Conservation (phyloP, 2,888 invertebrate species). For the Aradus depressus region DNA sequence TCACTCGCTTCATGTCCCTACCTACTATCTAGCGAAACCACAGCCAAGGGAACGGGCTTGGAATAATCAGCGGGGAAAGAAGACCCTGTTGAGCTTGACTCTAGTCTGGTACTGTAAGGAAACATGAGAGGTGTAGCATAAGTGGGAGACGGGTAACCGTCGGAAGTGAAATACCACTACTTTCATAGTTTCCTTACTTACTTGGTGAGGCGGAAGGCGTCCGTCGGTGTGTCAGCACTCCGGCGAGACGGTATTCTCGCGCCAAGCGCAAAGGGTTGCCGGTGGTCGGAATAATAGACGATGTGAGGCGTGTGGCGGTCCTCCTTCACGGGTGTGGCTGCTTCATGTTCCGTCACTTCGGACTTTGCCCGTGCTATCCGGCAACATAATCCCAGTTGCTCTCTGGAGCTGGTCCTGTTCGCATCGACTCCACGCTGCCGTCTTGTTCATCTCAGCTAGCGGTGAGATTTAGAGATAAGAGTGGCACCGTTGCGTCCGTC, state of each 20-base stretch:
- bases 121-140: slow-evolving; percentile 51
- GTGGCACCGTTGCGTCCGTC: too few species aligned
- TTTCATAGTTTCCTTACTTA: slow-evolving; percentile 46
- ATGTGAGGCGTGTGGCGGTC: slow-evolving; percentile 9
- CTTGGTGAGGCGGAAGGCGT: slow-evolving; percentile 41
- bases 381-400: too few species aligned
- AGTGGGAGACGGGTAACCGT: slow-evolving; percentile 38
- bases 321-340: slow-evolving; percentile 1
- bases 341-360: slow-evolving; percentile 40
- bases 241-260: background rate
- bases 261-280: background rate
- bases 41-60: background rate
- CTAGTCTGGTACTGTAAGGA: slow-evolving; percentile 52
- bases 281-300: slow-evolving; percentile 6
- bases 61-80: slow-evolving; percentile 47
- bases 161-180: slow-evolving; percentile 41
- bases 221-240: slow-evolving; percentile 33
- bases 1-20: too few species aligned
- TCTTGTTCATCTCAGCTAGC: too few species aligned
- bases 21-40: too few species aligned
- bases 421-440: too few species aligned
- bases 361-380: slow-evolving; percentile 44
- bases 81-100: slow-evolving; percentile 57
- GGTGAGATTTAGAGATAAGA: too few species aligned
- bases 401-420: too few species aligned